Base-by-base conservation (phyloP, 2,888 invertebrate genomes). In the Drosophila fulvimacula region DNA sequence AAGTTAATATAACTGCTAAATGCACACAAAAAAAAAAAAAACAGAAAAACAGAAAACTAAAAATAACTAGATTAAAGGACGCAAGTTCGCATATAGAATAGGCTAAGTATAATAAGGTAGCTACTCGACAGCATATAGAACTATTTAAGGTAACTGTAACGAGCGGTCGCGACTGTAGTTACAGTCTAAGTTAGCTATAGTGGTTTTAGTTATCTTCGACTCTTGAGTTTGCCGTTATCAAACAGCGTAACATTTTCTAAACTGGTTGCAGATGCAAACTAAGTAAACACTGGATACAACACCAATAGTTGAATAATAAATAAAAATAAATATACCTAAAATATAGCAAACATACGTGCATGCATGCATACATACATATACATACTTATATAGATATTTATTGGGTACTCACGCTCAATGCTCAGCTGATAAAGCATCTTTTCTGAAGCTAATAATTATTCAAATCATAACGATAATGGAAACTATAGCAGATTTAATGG, bases 191-290 rank as follows among this genome's bases (percentile, higher is more conserved):
- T 32, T 44, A 61, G 21, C 52, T 61, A 13, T 49, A 38, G 32
- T 27, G 24, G 6, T 13, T 48, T 48, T 6, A 4, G 48, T 48
- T 48, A 4, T 19, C 11, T 48, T 48, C 4, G 7, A 32, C 32
- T 58, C 51, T 64, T 46, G 30, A 7, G 36, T 65, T 66, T 6
- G 38, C 68, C 39, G 56, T 75, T 66, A 75, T 75, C 73, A 69
- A 73, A 69, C 59, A 73, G 76, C 73, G 76, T 76, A 76, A 57
- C 51, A 44, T 68, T 77, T 77, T 77, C 78, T 76, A 76, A 76
- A 76, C 75, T 75, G 71, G 46, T 75, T 59, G 62, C 74, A 51
- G 51, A 62, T 30, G 65, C 74, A 66, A 38, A 51, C 66, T 63
- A 63, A 61, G 49, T 71, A 56, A 64, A 64, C 75, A 76, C 76